Base-by-base conservation (phyloP, 2,888 invertebrate genomes). In the Ophraella communa region DNA sequence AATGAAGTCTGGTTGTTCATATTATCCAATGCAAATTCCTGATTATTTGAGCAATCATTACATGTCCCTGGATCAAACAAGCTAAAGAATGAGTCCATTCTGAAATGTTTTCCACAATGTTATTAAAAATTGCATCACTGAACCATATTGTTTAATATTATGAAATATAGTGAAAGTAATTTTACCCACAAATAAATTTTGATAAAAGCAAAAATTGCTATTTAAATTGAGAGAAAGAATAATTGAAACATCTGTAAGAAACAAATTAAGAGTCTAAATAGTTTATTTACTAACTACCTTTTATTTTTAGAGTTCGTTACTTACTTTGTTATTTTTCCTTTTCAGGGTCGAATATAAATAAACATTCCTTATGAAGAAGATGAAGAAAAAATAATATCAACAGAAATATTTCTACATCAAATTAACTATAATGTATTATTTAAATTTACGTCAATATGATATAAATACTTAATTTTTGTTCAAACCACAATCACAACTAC, bases 81-180 rank as follows among this genome's bases (percentile, higher is more conserved):
- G 73, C 91, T 90, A 73, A 93, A 84, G 83, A 94, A 92, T 0
- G 92, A 91, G 72, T 94, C 94, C 94, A 94, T 94, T 18, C 54
- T 63, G 23, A 33, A 64, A 39, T 39, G 20, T 24, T 58, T 14
- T 35, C 23, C 17, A 55, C 3, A 10, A 55, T 21, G 42, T 5
- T 14, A 18, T 7, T n/a, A 59, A 33, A 35, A 54, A 61, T 52
- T 51, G 20, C 54, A 65, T 63, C 54, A 67, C 53, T 53, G 20
- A 24, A 66, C 65, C 69, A 72, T 73, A 67, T 65, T 71, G 63
- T 58, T 62, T 17, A 54, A n/a, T 57, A 68, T 72, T 71, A 71
- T 66, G 72, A 72, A 72, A 73, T 68, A 21, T 51, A 62, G 73
- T 73, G 73, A 73, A 73, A 73, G 73, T 71, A 58, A 27, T 51